Evolutionary conservation across 2,113 vertebrate genomes (phyloP).

Genomic region (Pionites leucogaster): DNA sequence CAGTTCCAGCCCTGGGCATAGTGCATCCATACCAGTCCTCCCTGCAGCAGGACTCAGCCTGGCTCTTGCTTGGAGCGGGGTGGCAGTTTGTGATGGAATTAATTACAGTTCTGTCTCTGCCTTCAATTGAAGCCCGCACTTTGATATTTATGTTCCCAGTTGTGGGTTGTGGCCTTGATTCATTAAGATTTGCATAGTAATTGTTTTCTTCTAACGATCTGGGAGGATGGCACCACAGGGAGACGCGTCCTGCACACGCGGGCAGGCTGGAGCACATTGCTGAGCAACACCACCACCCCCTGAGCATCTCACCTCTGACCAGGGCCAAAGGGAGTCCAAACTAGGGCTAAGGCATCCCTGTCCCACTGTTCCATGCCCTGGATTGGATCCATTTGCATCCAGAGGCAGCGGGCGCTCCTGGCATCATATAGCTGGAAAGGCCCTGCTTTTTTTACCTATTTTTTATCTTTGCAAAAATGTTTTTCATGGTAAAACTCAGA

Average conservation of each 20-base stretch:
- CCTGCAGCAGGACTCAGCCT: accelerated
- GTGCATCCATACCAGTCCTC: neutral
- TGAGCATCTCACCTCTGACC: neutral
- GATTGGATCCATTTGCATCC: accelerated
- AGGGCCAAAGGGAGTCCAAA: neutral
- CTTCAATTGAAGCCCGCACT: conserved; percentile 22
- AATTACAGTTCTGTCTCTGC: conserved; percentile 25
- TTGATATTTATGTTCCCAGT: conserved; percentile 59
- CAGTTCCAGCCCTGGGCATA: accelerated
- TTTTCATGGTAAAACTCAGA: neutral
- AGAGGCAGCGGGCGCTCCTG: accelerated
- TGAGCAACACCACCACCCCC: neutral
- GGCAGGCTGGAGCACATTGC: neutral
- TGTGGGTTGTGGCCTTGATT: conserved; percentile 42
- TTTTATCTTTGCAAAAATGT: neutral
- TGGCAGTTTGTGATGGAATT: neutral
- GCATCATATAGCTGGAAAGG: neutral
- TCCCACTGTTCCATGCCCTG: neutral
- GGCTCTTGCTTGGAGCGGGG: neutral
- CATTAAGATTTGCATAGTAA: conserved; percentile 66
- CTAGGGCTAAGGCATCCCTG: neutral
- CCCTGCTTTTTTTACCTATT: neutral
- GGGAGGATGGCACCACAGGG: conserved; percentile 25
- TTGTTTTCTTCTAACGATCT: conserved; percentile 54
- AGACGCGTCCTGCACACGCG: neutral